Evolutionary conservation across 2,797 vertebrate species (phyloP).

Genomic region (Malacoctenus gilli): DNA sequence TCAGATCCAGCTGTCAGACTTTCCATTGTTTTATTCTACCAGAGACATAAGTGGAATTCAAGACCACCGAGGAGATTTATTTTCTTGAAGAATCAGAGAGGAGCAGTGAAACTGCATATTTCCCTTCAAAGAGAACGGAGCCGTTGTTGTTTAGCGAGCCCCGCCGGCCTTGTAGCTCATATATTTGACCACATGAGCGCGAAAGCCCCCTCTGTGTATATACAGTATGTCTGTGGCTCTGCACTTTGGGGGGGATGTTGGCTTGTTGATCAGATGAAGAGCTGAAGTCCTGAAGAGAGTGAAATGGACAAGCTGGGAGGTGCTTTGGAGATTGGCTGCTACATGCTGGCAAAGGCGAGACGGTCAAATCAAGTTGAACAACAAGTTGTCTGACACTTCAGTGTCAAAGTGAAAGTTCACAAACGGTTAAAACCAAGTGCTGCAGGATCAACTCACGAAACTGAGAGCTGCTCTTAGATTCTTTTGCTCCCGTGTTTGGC

Average conservation of each 20-base stretch:
- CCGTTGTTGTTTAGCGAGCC: slow-evolving; percentile 2
- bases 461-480: too few relatives aligned
- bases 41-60: slow-evolving; percentile 48
- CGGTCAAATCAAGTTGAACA: too few relatives aligned
- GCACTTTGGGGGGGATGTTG: not conserved
- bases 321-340: too few relatives aligned
- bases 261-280: not conserved
- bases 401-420: too few relatives aligned
- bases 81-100: slow-evolving; percentile 17
- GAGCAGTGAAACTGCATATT: slow-evolving; percentile 24
- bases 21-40: slow-evolving; percentile 49
- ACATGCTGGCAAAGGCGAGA: too few relatives aligned
- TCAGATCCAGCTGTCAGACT: slow-evolving; percentile 36
- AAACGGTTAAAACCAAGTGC: too few relatives aligned
- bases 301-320: not conserved
- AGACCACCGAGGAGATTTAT: slow-evolving; percentile 35
- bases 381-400: too few relatives aligned
- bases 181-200: not conserved
- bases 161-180: not conserved
- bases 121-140: slow-evolving; percentile 38
- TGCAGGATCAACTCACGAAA: too few relatives aligned
- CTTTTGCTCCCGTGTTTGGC: too few relatives aligned
- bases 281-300: not conserved
- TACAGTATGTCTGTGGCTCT: not conserved
- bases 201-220: not conserved